phyloP scores from a whole-genome alignment of 2,113 vertebrate genomes.

The Nestor notabilis region DNA sequence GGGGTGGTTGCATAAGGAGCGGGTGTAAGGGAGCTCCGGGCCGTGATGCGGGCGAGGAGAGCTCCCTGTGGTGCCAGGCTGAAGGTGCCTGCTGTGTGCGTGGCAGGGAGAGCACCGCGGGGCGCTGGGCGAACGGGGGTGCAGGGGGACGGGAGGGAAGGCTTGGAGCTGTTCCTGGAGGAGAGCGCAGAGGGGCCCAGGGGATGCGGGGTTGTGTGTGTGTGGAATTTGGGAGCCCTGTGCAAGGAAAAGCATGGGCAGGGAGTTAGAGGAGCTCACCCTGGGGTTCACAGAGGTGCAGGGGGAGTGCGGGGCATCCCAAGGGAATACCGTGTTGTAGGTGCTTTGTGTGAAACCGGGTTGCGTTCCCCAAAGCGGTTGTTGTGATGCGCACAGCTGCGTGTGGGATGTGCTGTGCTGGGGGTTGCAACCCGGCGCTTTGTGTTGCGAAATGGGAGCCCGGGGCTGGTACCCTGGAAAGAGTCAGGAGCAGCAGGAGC shows the following conservation, averaged over 20 bases:
- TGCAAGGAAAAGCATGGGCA: accelerated
- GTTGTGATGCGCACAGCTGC: neutral
- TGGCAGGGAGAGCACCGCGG: neutral
- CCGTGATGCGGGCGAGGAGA: accelerated
- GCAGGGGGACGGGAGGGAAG: neutral
- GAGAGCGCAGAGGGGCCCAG: neutral
- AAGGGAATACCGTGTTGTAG: neutral
- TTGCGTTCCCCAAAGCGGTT: accelerated
- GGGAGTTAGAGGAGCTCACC: neutral
- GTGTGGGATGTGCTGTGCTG: accelerated
- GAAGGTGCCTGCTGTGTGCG: neutral
- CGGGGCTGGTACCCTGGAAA: neutral
- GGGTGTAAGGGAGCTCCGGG: neutral
- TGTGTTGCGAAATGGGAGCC: neutral
- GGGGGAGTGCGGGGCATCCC: neutral
- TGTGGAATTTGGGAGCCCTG: neutral
- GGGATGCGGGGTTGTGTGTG: accelerated
- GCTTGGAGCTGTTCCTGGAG: neutral
- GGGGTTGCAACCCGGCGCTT: neutral
- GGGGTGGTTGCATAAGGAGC: no score
- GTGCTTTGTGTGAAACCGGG: neutral
- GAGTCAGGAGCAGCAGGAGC: neutral
- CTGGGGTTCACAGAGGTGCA: neutral
- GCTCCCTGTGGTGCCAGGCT: neutral
- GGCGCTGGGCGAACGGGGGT: neutral